Percentiles rank a stretch among this genome's conserved stretches.
Evolutionary conservation across 2,797 vertebrate species (phyloP).

Genomic region (Melanotaenia boesemani): DNA sequence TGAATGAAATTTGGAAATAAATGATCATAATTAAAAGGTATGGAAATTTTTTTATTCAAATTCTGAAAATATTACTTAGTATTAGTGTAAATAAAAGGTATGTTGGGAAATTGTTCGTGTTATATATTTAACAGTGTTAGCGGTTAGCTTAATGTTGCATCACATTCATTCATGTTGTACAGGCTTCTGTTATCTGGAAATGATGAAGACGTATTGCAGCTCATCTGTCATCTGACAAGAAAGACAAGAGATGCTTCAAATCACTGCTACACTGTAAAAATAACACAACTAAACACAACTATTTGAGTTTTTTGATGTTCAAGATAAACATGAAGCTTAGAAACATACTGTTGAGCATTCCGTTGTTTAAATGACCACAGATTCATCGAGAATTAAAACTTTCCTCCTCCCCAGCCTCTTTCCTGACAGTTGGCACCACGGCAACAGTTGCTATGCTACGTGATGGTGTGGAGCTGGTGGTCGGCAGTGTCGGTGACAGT

Average conservation of each 20-base stretch:
- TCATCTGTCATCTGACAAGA: background rate
- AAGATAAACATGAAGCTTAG: background rate
- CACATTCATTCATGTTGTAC: background rate
- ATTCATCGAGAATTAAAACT: too few relatives aligned
- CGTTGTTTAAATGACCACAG: background rate
- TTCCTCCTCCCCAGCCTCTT: slow-evolving; percentile 37
- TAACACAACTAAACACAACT: background rate
- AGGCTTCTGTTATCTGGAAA: background rate
- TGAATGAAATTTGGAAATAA: too few relatives aligned
- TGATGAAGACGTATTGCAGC: background rate
- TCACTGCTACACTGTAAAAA: background rate
- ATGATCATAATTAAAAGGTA: too few relatives aligned
- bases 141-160: background rate
- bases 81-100: too few relatives aligned
- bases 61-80: too few relatives aligned
- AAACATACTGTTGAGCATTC: background rate
- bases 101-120: background rate
- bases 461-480: slow-evolving; percentile 91
- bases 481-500: slow-evolving; percentile 94
- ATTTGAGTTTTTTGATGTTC: background rate
- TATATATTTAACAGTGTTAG: background rate
- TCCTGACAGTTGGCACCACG: slow-evolving; percentile 88
- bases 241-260: background rate
- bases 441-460: slow-evolving; percentile 94
- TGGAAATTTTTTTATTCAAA: too few relatives aligned